These are phyloP conservation scores for Philereme vetulata DNA, from an alignment of 2,888 invertebrate species.

Conservation along the genomic window DNA sequence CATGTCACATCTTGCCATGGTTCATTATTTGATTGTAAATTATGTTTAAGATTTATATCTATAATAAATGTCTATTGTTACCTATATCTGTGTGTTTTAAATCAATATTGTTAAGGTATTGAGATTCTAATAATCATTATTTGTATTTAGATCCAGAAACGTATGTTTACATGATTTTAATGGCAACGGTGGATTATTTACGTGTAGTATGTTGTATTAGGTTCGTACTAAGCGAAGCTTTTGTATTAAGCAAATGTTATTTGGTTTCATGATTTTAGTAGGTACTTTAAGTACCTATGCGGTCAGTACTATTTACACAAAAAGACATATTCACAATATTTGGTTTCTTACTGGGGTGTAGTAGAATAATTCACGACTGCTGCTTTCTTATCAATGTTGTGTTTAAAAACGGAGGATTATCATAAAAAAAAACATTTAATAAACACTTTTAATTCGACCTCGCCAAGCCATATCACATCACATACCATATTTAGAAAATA, in stretches of 20 bases:
- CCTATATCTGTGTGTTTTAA: constrained; percentile 20
- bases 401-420: too few relatives aligned
- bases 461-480: constrained; percentile 21
- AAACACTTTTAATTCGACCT: constrained; percentile 24
- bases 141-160: background rate
- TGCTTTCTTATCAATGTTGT: too few relatives aligned
- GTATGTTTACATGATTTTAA: background rate
- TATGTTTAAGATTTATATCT: constrained; percentile 40
- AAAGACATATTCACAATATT: too few relatives aligned
- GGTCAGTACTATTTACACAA: too few relatives aligned
- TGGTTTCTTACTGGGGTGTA: too few relatives aligned
- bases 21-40: constrained; percentile 64
- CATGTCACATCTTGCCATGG: constrained; percentile 65
- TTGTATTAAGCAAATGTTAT: too few relatives aligned
- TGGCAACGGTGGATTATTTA: too few relatives aligned
- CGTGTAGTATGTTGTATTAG: too few relatives aligned
- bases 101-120: constrained; percentile 14
- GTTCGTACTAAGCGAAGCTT: too few relatives aligned
- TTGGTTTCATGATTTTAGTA: too few relatives aligned
- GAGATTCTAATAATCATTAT: constrained; percentile 5
- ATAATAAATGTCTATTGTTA: constrained; percentile 37
- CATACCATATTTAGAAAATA: constrained; percentile 36
- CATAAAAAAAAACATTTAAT: constrained; percentile 9
- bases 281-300: too few relatives aligned
- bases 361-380: too few relatives aligned